These are phyloP conservation scores for Argyra leucocephala DNA, from an alignment of 2,888 invertebrate species.

Conservation along the genomic window DNA sequence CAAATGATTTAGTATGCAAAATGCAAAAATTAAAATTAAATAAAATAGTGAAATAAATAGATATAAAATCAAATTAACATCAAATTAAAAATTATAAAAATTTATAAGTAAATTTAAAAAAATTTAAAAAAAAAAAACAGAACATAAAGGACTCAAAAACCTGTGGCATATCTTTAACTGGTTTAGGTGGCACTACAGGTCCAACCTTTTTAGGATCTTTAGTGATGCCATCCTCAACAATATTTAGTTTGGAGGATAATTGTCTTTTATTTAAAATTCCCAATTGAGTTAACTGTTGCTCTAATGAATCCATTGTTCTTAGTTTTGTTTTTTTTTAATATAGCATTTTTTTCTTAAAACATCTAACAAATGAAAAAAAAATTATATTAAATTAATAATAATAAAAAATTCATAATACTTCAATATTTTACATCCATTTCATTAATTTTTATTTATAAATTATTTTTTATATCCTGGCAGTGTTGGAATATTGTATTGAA, in stretches of 20 bases:
- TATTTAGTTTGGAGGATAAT: constrained; percentile 26
- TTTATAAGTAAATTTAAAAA: constrained; percentile 25
- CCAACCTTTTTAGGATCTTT: constrained; percentile 53
- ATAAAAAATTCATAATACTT: too few species aligned
- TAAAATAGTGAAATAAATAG: constrained; percentile 9
- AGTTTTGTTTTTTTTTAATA: too few species aligned
- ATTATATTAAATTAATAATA: too few species aligned
- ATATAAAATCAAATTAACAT: constrained; percentile 5
- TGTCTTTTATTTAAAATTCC: constrained; percentile 49
- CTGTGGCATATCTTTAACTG: constrained; percentile 55
- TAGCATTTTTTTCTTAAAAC: too few species aligned
- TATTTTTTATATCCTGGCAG: too few species aligned
- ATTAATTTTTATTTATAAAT: too few species aligned
- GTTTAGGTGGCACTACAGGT: constrained; percentile 73
- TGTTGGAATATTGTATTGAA: too few species aligned
- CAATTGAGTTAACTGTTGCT: constrained; percentile 60
- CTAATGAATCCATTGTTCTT: constrained; percentile 58
- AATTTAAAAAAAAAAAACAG: constrained; percentile 8
- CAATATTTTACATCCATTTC: too few species aligned
- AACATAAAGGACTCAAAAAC: constrained; percentile 21
- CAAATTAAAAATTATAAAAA: constrained; percentile 29
- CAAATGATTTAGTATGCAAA: too few species aligned
- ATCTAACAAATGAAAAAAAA: too few species aligned
- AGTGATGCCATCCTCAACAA: constrained; percentile 21
- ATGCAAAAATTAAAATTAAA: constrained; percentile 12